Evolutionary conservation across 2,888 invertebrate species (phyloP), one percentile per base, ranked within the genome.

Genomic region (Melipona bicolor): DNA sequence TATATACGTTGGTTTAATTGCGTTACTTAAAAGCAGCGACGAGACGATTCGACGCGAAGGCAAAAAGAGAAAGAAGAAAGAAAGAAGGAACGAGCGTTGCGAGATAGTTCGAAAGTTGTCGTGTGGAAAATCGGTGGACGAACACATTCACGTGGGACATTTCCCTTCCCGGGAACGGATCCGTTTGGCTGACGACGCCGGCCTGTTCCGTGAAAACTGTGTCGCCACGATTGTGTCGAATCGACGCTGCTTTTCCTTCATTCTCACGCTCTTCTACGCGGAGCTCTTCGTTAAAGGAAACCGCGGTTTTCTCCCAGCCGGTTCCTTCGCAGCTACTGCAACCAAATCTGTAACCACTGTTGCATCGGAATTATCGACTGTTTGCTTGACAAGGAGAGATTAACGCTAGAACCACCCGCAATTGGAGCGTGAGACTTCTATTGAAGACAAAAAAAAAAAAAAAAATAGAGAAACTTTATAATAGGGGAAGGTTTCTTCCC

Each of bases 151-250:
- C 50, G 69, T 24, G 65, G 71, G 81, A 80, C 79, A 78, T 89
- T 88, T 88, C 87, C 87, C 89, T 88, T 83, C 82, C 80, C n/a
- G 54, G 73, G 83, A 87, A 83, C 27, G 75, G 87, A 89, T 85
- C 71, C 85, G 82, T 85, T 83, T 79, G 85, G 77, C 83, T 70
- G 85, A 80, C 87, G 84, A 87, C 70, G 67, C 73, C 72, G 75
- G 69, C 77, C 62, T 71, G 67, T 79, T 49, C 67, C 56, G 83
- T 77, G 89, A 77, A 82, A 86, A 87, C 70, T 62, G 43, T 85
- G 73, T 74, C 80, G 70, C 71, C 21, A 36, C 49, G 75, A 79
- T 79, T 80, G 71, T 75, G 9, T 24, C 49, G 74, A 43, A 68
- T 71, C 77, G 61, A 71, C 72, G 21, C 61, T 72, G 49, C 36